A percentile compares a stretch with the other conserved stretches of the same genome.
Evolutionary conservation across 2,888 invertebrate genomes (phyloP).

Genomic region (Galerucella nymphaeae): DNA sequence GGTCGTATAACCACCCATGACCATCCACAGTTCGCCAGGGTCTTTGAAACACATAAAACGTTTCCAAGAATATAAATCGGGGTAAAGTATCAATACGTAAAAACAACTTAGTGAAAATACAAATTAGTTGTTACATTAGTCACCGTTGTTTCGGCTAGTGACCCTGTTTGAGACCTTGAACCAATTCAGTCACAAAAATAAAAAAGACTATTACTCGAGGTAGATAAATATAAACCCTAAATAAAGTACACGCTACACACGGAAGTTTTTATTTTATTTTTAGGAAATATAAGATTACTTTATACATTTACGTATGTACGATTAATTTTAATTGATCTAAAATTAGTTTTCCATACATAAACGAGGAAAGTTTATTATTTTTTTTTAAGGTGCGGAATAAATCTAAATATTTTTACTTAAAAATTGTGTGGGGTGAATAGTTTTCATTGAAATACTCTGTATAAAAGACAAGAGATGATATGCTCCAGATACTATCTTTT

Average conservation of each 20-base stretch:
- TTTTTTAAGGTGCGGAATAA: too few species aligned
- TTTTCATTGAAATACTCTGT: too few species aligned
- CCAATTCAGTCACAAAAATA: slow-evolving; percentile 13
- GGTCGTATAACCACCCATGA: background rate
- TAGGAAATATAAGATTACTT: background rate
- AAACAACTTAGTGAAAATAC: slow-evolving; percentile 7
- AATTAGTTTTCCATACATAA: too few species aligned
- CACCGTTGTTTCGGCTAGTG: slow-evolving; percentile 10
- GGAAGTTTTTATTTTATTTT: slow-evolving; percentile 10
- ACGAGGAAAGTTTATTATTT: too few species aligned
- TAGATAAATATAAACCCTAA: slow-evolving; percentile 7
- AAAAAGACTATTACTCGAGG: background rate
- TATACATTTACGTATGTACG: background rate
- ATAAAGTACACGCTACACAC: background rate
- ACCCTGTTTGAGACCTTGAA: slow-evolving; percentile 11
- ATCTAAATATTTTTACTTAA: too few species aligned
- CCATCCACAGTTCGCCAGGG: background rate
- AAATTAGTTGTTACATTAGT: slow-evolving; percentile 3
- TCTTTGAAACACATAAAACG: background rate
- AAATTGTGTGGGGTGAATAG: too few species aligned
- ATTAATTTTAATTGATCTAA: background rate
- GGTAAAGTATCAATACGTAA: background rate
- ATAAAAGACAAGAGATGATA: too few species aligned
- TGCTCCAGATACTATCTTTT: too few species aligned
- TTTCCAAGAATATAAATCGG: slow-evolving; percentile 1